Evolutionary conservation across 1,140 invertebrate genomes (phyloP), one percentile per base, ranked within the genome.

Genomic region (Trialeurodes vaporariorum): DNA sequence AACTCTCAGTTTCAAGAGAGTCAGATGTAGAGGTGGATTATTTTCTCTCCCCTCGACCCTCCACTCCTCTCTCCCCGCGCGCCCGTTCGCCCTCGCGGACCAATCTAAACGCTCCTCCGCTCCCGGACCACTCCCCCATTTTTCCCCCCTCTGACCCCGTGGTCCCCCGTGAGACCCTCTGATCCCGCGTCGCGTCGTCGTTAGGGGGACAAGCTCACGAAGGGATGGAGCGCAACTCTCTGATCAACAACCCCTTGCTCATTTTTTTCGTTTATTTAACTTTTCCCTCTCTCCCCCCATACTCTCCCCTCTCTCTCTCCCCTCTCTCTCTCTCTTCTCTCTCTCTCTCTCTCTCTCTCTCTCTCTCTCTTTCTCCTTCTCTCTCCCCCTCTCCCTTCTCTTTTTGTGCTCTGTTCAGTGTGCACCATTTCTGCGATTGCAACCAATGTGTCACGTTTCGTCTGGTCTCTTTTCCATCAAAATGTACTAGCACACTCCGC

Each of bases 171-270:
- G 59, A 59, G 67, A 67, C 61, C 25, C 34, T 17, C 5, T n/a
- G n/a, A n/a, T n/a, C n/a, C n/a, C n/a, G n/a, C n/a, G n/a, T n/a
- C n/a, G 34, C 5, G 34, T 9, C 34, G 34, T 49, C 34, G 34
- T 49, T 17, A 49, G 34, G 34, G 34, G n/a, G n/a, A n/a, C n/a
- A n/a, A n/a, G n/a, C n/a, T n/a, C 34, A 49, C 34, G 34, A 17
- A 5, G 34, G 17, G 34, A 17, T 5, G 34, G 5, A 49, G 34
- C 34, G 5, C 5, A 5, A 5, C 34, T 5, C 34, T 94, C 74
- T 94, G 94, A 71, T 93, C 90, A 60, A 87, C 83, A 74, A 88
- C 85, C 73, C 85, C 85, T 77, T 92, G 92, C 75, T 92, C 92
- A 72, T 90, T 88, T 40, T 82, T 81, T 71, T 79, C 80, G 63